These are phyloP conservation scores for Passer domesticus DNA, from an alignment of 2,113 vertebrate species.

Conservation along the genomic window DNA sequence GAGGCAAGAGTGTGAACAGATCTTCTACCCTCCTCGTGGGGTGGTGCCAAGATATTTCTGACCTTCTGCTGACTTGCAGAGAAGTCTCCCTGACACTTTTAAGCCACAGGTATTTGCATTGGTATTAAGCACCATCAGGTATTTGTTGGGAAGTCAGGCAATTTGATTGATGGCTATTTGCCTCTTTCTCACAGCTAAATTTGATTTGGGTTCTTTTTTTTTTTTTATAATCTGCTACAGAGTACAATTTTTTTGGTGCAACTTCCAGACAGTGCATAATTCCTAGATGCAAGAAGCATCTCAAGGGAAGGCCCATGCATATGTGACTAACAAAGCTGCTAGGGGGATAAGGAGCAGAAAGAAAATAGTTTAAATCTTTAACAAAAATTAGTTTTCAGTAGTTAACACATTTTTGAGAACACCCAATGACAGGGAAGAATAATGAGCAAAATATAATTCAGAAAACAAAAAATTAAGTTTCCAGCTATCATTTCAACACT, in stretches of 20 bases:
- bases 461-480: not conserved
- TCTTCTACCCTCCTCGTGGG: not conserved
- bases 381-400: not conserved
- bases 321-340: not conserved
- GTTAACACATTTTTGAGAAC: not conserved
- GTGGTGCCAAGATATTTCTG: not conserved
- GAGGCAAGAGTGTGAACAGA: not conserved
- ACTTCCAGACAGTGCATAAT: not conserved
- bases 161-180: not conserved
- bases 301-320: not conserved
- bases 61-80: not conserved
- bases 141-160: not conserved
- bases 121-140: not conserved
- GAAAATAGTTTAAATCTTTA: not conserved
- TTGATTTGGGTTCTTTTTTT: not conserved
- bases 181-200: not conserved
- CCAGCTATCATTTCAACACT: not conserved
- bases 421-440: not conserved
- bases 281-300: not conserved
- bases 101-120: not conserved
- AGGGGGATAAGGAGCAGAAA: not conserved
- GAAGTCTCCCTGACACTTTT: not conserved
- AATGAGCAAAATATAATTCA: not conserved
- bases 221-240: not conserved
- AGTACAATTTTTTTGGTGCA: not conserved